A percentile compares a stretch with the other conserved stretches of the same genome.
Conservation (phyloP, 2,797 vertebrate species). For the Epinephelus coioides region DNA sequence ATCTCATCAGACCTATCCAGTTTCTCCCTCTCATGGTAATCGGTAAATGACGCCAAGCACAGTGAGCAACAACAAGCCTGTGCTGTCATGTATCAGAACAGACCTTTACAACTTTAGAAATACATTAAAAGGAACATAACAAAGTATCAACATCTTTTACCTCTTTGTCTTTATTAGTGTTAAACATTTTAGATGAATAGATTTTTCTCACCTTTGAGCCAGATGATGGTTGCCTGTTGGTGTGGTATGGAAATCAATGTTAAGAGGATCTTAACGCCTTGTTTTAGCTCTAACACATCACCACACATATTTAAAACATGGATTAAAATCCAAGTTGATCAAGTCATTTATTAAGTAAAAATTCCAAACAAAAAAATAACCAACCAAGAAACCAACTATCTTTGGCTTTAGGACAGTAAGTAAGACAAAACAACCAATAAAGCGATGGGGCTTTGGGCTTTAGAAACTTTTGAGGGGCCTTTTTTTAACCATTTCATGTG, state of each 20-base stretch:
- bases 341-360: not conserved
- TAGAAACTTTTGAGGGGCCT: not conserved
- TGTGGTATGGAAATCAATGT: not conserved
- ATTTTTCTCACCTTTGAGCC: not conserved
- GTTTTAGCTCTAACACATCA: not conserved
- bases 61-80: conserved; percentile 1
- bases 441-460: too few relatives aligned
- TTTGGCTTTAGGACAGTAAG: not conserved
- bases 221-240: not conserved
- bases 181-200: not conserved
- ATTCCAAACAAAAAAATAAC: not conserved
- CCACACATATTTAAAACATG: not conserved
- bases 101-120: not conserved
- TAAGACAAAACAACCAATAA: not conserved
- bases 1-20: not conserved
- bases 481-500: not conserved
- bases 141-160: not conserved
- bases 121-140: not conserved
- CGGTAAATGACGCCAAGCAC: conserved; percentile 17
- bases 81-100: not conserved
- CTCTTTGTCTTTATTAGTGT: not conserved
- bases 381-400: not conserved
- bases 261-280: not conserved
- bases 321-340: not conserved
- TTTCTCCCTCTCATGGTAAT: conserved; percentile 28